Evolutionary conservation across 2,888 invertebrate genomes (phyloP), one percentile per base, ranked within the genome.

Genomic region (Microdon myrmicae): DNA sequence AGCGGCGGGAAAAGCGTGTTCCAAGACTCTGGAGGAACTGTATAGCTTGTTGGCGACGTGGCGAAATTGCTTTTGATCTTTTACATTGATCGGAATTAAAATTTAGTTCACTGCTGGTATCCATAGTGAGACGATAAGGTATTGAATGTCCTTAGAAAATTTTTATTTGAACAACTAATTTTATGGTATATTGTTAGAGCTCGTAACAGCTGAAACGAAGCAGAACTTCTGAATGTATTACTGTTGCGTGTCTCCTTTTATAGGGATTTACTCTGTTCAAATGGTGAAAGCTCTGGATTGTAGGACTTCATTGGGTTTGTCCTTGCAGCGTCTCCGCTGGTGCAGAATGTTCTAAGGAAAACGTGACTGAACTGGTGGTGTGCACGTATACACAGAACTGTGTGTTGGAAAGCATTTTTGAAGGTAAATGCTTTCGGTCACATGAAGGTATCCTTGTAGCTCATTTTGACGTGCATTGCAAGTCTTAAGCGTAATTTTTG

Each of bases 1-100:
- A 31, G 4, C 66, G 68, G 35, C 58, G 60, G 9, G 66, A 58
- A 3, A 67, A 39, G 13, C 66, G 66, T 22, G 58, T 66, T 31
- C 68, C 56, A 31, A 68, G 59, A 20, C 43, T 67, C 7, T 68
- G 60, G 47, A 68, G n/a, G 22, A 68, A 68, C 12, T 68, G 58
- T 51, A 60, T 43, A 3, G 68, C 64, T 26, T 66, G 35, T 25
- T 66, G 68, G n/a, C 68, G 59, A 25, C 49, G 49, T 25, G 68
- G 68, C 8, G 68, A 68, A 17, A 55, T 56, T 7, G 38, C 25
- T 20, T 61, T 61, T 23, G 61, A 43, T 17, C 61, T 67, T 39
- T 51, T 49, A 25, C 47, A 39, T 25, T 67, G 56, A 1, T 51
- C 51, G 26, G 61, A 49, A 20, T 64, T 55, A 12, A 56, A 58